A percentile compares a stretch with the other conserved stretches of the same genome.
phyloP scores from a whole-genome alignment of 2,888 invertebrate genomes.

The Tanypteryx hageni region DNA sequence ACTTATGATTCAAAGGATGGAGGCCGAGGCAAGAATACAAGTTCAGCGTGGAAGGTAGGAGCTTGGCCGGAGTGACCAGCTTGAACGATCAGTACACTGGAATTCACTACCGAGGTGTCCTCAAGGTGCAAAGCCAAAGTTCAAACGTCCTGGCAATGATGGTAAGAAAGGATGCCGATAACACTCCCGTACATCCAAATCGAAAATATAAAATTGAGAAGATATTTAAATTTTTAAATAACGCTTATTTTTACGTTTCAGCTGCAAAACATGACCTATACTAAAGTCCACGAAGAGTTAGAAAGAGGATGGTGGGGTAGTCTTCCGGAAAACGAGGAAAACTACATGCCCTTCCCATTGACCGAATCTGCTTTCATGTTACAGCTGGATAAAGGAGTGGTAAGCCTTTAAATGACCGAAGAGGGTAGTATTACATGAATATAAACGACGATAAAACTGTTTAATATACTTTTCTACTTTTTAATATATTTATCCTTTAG shows the following conservation, averaged over 20 bases:
- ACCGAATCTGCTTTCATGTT: slow-evolving; percentile 61
- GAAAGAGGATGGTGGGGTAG: slow-evolving; percentile 65
- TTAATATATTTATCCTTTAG: neutral
- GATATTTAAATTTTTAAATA: neutral
- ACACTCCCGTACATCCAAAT: neutral
- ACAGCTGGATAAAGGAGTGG: slow-evolving; percentile 61
- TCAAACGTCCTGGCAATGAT: slow-evolving; percentile 65
- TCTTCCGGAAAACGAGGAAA: neutral
- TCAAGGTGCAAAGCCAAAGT: slow-evolving; percentile 67
- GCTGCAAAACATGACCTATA: slow-evolving; percentile 67
- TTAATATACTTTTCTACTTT: neutral
- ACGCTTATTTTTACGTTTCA: slow-evolving; percentile 24
- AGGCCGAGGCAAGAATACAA: slow-evolving; percentile 71
- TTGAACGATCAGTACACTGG: slow-evolving; percentile 72
- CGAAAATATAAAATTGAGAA: neutral
- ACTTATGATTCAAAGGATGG: slow-evolving; percentile 65
- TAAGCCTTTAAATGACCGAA: slow-evolving; percentile 22
- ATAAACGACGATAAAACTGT: too few relatives aligned
- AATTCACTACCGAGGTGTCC: slow-evolving; percentile 70
- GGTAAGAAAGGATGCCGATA: slow-evolving; percentile 43
- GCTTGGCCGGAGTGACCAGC: slow-evolving; percentile 72
- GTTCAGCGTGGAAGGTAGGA: slow-evolving; percentile 72
- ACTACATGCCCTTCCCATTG: slow-evolving; percentile 54
- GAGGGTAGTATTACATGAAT: neutral
- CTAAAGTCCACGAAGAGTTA: slow-evolving; percentile 64